phyloP scores from a whole-genome alignment of 2,113 vertebrate species.

The Mus pahari region DNA sequence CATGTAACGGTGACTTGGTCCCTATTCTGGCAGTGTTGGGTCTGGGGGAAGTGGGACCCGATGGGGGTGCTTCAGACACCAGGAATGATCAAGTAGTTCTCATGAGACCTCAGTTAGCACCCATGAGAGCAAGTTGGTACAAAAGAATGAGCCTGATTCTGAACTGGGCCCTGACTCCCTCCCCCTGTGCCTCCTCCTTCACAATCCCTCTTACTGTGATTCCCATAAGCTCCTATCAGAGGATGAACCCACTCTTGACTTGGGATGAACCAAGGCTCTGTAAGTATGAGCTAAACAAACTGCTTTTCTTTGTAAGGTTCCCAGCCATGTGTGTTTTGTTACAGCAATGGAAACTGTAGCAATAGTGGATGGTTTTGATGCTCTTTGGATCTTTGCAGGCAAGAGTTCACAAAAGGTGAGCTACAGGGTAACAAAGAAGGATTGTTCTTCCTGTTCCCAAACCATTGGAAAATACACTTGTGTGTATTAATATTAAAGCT shows the following conservation, averaged over 20 bases:
- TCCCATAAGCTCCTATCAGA: no score
- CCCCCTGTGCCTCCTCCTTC: background rate
- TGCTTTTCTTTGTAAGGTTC: no score
- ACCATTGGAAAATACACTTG: background rate
- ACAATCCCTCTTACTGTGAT: background rate
- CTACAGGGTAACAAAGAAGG: background rate
- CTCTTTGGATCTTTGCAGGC: background rate
- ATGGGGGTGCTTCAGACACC: background rate
- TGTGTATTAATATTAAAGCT: background rate
- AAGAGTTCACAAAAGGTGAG: background rate
- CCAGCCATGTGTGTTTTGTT: fast-evolving
- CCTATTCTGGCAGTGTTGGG: background rate
- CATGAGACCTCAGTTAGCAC: background rate
- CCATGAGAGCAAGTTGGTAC: background rate
- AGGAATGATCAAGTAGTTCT: background rate
- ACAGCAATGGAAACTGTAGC: background rate
- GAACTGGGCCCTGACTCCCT: background rate
- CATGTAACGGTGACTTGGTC: background rate
- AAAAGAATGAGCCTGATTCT: background rate
- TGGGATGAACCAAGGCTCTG: background rate
- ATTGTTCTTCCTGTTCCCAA: background rate
- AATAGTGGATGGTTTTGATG: background rate
- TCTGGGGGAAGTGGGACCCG: background rate
- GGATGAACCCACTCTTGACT: no score
- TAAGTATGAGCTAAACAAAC: background rate